These are phyloP conservation scores for Watsonalla cultraria DNA, from an alignment of 2,888 invertebrate species.

Conservation along the genomic window DNA sequence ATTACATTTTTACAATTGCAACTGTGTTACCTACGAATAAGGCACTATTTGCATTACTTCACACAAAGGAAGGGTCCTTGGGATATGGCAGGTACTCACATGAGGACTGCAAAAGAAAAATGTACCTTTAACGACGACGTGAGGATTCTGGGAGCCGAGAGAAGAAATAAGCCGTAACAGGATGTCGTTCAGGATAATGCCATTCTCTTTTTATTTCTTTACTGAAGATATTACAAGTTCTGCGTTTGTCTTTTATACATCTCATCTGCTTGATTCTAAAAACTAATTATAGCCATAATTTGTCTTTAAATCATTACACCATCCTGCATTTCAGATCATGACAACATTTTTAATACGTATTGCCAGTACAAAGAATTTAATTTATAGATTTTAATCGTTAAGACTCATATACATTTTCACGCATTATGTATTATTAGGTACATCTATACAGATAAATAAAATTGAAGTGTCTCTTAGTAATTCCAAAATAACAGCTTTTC, in stretches of 20 bases:
- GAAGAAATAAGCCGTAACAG: constrained; percentile 76
- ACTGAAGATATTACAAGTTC: constrained; percentile 39
- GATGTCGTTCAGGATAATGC: constrained; percentile 76
- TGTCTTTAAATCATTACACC: too few species aligned
- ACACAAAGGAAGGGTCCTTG: constrained; percentile 57
- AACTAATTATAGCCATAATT: too few species aligned
- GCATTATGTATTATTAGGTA: too few species aligned
- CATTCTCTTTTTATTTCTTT: constrained; percentile 65
- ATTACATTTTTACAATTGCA: constrained; percentile 73
- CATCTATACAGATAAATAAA: too few species aligned
- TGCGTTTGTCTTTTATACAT: constrained; percentile 7
- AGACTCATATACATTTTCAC: too few species aligned
- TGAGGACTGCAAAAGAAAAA: constrained; percentile 77
- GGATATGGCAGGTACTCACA: constrained; percentile 65
- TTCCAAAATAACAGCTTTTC: too few species aligned
- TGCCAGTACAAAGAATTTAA: too few species aligned
- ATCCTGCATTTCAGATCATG: too few species aligned
- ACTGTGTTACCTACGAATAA: constrained; percentile 69
- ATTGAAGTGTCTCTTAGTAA: too few species aligned
- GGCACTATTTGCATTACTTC: constrained; percentile 63
- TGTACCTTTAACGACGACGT: constrained; percentile 76
- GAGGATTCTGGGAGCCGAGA: constrained; percentile 68
- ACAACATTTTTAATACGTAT: too few species aligned
- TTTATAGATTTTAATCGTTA: too few species aligned
- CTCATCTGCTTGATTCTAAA: constrained; percentile 2